Conservation (phyloP, 2,113 vertebrate species). For the Cettia cetti region DNA sequence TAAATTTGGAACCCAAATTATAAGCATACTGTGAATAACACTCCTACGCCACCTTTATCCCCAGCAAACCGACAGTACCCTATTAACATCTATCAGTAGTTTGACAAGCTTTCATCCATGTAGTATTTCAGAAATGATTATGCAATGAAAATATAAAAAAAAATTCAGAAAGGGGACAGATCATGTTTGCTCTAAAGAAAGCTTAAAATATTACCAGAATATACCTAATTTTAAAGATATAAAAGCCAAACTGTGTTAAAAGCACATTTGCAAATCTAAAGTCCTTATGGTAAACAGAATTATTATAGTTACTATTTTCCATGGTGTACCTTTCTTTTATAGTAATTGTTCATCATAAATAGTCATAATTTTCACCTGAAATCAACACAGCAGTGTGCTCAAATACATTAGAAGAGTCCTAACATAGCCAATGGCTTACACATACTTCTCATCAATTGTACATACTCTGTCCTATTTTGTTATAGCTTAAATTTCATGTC, state of each 20-base stretch:
- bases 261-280: not conserved
- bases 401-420: not conserved
- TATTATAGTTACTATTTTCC: not conserved
- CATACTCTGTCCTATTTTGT: not conserved
- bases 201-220: not conserved
- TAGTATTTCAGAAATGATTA: not conserved
- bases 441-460: not conserved
- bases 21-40: not conserved
- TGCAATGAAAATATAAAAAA: not conserved
- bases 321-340: not conserved
- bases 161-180: not conserved
- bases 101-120: not conserved
- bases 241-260: not conserved
- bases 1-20: not conserved
- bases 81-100: not conserved
- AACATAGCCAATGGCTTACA: not conserved
- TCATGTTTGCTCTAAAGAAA: not conserved
- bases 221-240: not conserved
- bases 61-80: not conserved
- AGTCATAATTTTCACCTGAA: not conserved
- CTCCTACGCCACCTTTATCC: not conserved
- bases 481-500: not conserved
- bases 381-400: not conserved
- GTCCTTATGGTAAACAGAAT: not conserved
- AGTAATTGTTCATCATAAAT: not conserved